Percentiles rank a stretch among this genome's conserved stretches.
phyloP scores from a whole-genome alignment of 2,113 vertebrate species.

The Cottus gobio region DNA sequence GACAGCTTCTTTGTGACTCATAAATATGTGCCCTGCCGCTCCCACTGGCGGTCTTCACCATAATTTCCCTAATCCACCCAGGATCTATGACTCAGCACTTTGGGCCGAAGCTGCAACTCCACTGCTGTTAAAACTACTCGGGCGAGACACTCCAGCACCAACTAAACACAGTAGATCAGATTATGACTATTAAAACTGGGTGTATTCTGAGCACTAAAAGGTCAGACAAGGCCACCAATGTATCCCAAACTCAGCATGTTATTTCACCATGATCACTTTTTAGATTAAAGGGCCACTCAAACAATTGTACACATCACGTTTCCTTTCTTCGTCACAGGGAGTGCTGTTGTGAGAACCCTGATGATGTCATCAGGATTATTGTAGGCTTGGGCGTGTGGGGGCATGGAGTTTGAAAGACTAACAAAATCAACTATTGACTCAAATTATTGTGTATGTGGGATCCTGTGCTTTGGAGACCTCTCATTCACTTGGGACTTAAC shows the following conservation, averaged over 20 bases:
- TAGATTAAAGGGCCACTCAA: neutral
- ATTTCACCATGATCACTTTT: neutral
- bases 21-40: conserved; percentile 8
- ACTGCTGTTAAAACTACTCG: neutral
- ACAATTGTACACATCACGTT: neutral
- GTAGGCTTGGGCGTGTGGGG: neutral
- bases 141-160: too few relatives aligned
- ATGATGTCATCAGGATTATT: neutral
- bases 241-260: neutral
- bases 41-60: conserved; percentile 12
- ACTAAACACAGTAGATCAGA: neutral
- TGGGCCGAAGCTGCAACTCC: conserved; percentile 13
- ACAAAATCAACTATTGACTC: too few relatives aligned
- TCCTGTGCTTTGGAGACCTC: neutral
- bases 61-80: conserved; percentile 33
- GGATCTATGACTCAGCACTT: conserved; percentile 61
- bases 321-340: neutral
- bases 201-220: neutral
- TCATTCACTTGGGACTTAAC: neutral
- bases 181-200: neutral
- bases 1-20: conserved; percentile 37
- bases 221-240: neutral
- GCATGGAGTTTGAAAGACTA: too few relatives aligned
- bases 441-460: too few relatives aligned
- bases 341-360: neutral